Percentiles rank a stretch among this genome's conserved stretches.
Conservation (phyloP, 2,113 vertebrate genomes). For the Dicerorhinus sumatrensis region DNA sequence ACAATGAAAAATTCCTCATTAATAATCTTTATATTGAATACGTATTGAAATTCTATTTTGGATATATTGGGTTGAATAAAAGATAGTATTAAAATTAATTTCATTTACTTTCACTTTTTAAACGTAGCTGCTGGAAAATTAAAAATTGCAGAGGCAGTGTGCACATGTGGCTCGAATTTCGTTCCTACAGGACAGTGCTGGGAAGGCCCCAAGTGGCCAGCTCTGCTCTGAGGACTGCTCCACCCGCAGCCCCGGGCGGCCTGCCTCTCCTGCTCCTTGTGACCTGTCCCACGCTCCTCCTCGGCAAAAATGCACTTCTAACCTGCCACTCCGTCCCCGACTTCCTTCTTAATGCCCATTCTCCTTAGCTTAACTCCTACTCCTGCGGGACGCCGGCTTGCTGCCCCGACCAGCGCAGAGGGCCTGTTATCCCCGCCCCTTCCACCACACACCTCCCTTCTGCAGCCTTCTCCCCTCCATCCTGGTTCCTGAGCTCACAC, state of each 20-base stretch:
- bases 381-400: fast-evolving
- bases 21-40: background rate
- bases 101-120: background rate
- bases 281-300: fast-evolving
- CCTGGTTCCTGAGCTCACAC: background rate
- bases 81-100: fast-evolving
- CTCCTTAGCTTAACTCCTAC: background rate
- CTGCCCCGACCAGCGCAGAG: fast-evolving
- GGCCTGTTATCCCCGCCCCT: background rate
- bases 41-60: background rate
- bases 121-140: background rate
- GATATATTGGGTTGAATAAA: background rate
- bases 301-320: background rate
- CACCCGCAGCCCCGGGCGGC: fast-evolving
- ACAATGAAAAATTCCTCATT: no score
- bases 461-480: background rate
- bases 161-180: fast-evolving
- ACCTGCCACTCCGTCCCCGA: fast-evolving
- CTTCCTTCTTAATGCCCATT: no score
- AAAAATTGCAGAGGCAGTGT: fast-evolving
- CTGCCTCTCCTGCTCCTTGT: background rate
- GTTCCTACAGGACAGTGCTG: background rate
- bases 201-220: fast-evolving
- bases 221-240: background rate
- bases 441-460: no score